These are phyloP conservation scores for Pituophis catenifer DNA, from an alignment of 2,113 vertebrate species.

Conservation along the genomic window DNA sequence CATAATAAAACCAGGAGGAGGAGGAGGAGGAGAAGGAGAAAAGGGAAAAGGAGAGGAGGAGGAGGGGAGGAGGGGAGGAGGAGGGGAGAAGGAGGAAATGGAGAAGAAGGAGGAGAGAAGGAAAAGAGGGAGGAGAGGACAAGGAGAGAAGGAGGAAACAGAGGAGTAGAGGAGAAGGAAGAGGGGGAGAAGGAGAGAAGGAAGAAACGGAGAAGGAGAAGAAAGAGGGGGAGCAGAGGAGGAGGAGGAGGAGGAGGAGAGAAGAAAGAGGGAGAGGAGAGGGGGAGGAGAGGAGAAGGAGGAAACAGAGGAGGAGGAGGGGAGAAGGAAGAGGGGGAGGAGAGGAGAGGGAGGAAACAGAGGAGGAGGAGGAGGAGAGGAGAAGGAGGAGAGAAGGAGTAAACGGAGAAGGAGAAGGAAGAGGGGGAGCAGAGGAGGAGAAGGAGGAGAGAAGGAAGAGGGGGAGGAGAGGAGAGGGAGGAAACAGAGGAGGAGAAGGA, in stretches of 20 bases:
- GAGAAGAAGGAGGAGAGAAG: fast-evolving
- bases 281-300: no score
- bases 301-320: no score
- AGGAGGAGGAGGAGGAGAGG: no score
- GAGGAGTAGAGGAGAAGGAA: no score
- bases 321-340: no score
- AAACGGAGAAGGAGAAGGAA: fast-evolving
- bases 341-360: no score
- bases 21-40: no score
- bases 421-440: not conserved
- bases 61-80: fast-evolving
- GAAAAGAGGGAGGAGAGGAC: fast-evolving
- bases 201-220: fast-evolving
- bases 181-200: no score
- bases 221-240: no score
- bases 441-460: not conserved
- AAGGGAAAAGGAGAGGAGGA: not conserved
- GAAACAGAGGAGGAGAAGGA: fast-evolving
- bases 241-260: no score
- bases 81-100: fast-evolving
- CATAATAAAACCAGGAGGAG: not conserved
- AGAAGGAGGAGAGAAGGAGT: no score
- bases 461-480: fast-evolving
- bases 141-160: fast-evolving
- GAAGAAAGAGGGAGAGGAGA: no score